Evolutionary conservation across 2,888 invertebrate species (phyloP), one percentile per base, ranked within the genome.

Genomic region (Selenia dentaria): DNA sequence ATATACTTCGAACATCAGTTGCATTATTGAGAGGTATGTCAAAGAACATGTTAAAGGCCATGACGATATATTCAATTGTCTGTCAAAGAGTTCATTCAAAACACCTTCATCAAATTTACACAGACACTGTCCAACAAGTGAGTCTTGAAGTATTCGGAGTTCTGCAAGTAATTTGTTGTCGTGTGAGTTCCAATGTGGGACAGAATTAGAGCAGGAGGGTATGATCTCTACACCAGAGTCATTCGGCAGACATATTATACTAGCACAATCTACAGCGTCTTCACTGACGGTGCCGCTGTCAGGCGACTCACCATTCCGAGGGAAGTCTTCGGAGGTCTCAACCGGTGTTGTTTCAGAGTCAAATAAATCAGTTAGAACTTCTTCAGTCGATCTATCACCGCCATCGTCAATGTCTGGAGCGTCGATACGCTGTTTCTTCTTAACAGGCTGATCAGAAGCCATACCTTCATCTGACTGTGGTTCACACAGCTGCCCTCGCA

Each of bases 1-100:
- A 70, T 96, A 96, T 35, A 96, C 93, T 75, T 96, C 96, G 70
- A 96, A 96, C 56, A 97, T 89, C 8, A 97, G 86, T 69, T 97
- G 96, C 66, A 97, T 92, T 57, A 95, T 96, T 48, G 96, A 96
- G 52, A 97, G 89, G 71, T 96, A 96, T 64, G 96, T 94, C 27
- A 97, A 77, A 3, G 95, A 83, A 64, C 81, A 82, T 47, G 85
- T 88, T 16, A 90, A 51, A 0, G 91, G 87, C 91, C 89, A 90
- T 9, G 87, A 71, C 25, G 83, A 84, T 51, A 92, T 91, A 48
- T 91, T 86, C 9, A 92, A 78, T 33, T 83, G 92, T 51, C 93
- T 93, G 62, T 94, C 94, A 70, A 96, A 96, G 0, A 95, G 94
- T 68, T 94, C 94, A 2, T 93, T 86, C 28, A 96, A 75, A 49